Percentiles rank a stretch among this genome's conserved stretches.
phyloP scores from a whole-genome alignment of 1,140 invertebrate genomes.

The Leptinotarsa lineolata region DNA sequence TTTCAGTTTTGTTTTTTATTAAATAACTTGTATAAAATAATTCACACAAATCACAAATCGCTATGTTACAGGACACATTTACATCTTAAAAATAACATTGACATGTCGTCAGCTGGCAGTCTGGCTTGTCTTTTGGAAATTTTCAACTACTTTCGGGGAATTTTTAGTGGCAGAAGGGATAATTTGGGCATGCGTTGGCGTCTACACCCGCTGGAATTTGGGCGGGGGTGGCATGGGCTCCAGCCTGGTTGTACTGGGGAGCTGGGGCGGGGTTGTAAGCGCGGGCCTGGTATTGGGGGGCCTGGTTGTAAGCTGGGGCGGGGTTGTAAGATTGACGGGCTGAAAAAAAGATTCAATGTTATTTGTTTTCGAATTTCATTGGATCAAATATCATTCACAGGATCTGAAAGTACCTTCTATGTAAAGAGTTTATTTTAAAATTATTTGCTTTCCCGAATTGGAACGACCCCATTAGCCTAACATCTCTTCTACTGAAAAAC shows the following conservation, averaged over 20 bases:
- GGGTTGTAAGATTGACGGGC: slow-evolving; percentile 9
- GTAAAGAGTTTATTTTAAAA: too few species aligned
- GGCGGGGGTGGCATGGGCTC: slow-evolving; percentile 32
- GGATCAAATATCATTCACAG: too few species aligned
- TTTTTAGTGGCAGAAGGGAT: slow-evolving; percentile 62
- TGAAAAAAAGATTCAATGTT: not conserved
- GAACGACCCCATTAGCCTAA: too few species aligned
- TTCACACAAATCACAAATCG: not conserved
- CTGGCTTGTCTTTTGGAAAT: slow-evolving; percentile 33
- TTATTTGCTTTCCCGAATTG: too few species aligned
- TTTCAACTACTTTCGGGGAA: not conserved
- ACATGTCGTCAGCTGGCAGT: slow-evolving; percentile 51
- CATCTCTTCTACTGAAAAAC: too few species aligned
- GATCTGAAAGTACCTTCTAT: too few species aligned
- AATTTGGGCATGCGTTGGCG: slow-evolving; percentile 63
- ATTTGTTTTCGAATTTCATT: too few species aligned
- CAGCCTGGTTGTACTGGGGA: slow-evolving; percentile 28
- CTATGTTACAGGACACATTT: slow-evolving; percentile 14
- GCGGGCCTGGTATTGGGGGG: slow-evolving; percentile 18
- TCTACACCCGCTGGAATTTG: slow-evolving; percentile 61
- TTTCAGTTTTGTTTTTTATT: not conserved
- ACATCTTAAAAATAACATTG: slow-evolving; percentile 20
- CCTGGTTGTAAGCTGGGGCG: slow-evolving; percentile 12
- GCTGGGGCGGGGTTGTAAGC: slow-evolving; percentile 25
- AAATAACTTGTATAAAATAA: slow-evolving; percentile 23